Percentiles rank a stretch among this genome's conserved stretches.
These are phyloP conservation scores for Girardia tigrina DNA, from an alignment of 2,888 invertebrate species.

Conservation along the genomic window DNA sequence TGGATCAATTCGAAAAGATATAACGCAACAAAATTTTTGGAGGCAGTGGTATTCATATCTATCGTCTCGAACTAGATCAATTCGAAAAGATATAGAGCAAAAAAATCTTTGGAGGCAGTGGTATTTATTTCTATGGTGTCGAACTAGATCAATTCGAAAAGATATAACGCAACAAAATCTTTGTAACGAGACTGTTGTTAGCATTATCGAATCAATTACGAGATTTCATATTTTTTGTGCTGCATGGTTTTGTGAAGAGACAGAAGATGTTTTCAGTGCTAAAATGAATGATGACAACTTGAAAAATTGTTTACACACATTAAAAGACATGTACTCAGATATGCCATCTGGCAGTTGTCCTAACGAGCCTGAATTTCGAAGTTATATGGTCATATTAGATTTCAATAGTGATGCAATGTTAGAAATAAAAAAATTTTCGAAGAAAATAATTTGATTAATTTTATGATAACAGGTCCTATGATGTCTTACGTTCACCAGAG, in stretches of 20 bases:
- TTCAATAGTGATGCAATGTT: constrained; percentile 66
- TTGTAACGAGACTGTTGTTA: constrained; percentile 66
- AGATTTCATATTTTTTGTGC: constrained; percentile 89
- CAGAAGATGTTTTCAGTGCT: constrained; percentile 73
- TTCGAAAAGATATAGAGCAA: too few species aligned
- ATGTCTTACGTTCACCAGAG: constrained; percentile 63
- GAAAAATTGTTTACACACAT: constrained; percentile 83
- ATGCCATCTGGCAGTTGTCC: constrained; percentile 58
- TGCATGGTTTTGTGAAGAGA: constrained; percentile 72
- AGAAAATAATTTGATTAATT: too few species aligned
- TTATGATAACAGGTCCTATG: too few species aligned
- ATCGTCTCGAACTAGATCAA: too few species aligned
- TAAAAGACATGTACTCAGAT: constrained; percentile 89
- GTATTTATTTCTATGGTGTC: constrained; percentile 84
- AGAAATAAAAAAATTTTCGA: constrained; percentile 42
- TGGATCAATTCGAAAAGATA: too few species aligned
- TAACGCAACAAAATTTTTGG: too few species aligned
- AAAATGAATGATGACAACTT: constrained; percentile 75
- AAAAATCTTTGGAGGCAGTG: constrained; percentile 26
- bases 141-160: constrained; percentile 82
- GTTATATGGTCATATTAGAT: constrained; percentile 80
- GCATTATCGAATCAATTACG: constrained; percentile 60
- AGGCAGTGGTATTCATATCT: too few species aligned
- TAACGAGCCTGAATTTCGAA: constrained; percentile 80
- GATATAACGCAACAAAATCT: constrained; percentile 92